Evolutionary conservation across 2,797 vertebrate species (phyloP).

Genomic region (Clarias pachynema): DNA sequence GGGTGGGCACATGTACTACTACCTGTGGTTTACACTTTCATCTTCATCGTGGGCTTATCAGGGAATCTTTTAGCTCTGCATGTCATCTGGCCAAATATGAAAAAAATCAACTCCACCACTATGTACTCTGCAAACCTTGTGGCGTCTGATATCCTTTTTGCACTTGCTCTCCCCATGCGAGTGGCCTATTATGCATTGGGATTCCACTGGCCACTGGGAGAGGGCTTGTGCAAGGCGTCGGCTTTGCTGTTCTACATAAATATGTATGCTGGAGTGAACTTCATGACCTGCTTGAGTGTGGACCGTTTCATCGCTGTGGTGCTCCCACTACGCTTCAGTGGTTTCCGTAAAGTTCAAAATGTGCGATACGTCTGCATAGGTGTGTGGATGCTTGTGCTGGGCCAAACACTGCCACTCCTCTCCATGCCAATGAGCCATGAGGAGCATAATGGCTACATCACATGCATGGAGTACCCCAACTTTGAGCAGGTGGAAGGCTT

Average conservation of each 20-base stretch:
- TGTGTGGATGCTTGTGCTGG: constrained; percentile 88
- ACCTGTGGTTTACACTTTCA: constrained; percentile 80
- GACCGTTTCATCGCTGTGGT: constrained; percentile 94
- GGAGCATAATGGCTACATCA: constrained; percentile 71
- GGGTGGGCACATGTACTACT: constrained; percentile 79
- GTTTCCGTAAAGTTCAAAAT: constrained; percentile 80
- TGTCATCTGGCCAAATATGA: constrained; percentile 88
- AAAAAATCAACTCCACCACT: constrained; percentile 97
- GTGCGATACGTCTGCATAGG: constrained; percentile 84
- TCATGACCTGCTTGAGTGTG: constrained; percentile 95
- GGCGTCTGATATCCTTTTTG: constrained; percentile 91
- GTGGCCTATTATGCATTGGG: constrained; percentile 87
- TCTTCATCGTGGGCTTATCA: constrained; percentile 84
- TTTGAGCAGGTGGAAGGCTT: constrained; percentile 83
- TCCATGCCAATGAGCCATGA: constrained; percentile 75
- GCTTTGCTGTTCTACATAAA: constrained; percentile 93
- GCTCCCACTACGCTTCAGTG: constrained; percentile 83
- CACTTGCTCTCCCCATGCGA: constrained; percentile 83
- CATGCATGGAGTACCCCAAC: constrained; percentile 97
- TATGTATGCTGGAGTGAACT: constrained; percentile 93
- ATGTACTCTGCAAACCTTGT: constrained; percentile 94
- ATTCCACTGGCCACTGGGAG: constrained; percentile 90
- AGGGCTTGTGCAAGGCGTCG: constrained; percentile 80
- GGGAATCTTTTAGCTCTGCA: constrained; percentile 90
- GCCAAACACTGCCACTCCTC: constrained; percentile 88